Evolutionary conservation across 2,888 invertebrate species (phyloP).

Genomic region (Drosophila parthenogenetica): DNA sequence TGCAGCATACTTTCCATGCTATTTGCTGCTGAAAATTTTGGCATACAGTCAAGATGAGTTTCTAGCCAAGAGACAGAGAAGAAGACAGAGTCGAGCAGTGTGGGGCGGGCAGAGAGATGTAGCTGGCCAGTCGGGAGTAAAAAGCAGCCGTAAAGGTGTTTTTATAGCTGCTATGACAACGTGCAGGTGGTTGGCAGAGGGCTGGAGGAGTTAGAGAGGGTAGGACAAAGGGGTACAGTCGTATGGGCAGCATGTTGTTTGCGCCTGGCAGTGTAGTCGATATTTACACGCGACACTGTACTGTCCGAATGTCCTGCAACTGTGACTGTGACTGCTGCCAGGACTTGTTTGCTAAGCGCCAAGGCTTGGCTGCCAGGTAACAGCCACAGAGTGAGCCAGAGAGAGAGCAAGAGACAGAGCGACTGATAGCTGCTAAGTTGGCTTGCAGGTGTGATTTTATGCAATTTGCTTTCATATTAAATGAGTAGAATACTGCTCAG

Average conservation of each 20-base stretch:
- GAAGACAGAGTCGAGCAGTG: background rate
- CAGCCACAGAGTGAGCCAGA: slow-evolving; percentile 12
- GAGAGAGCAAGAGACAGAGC: slow-evolving; percentile 3
- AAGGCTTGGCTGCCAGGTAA: slow-evolving; percentile 75
- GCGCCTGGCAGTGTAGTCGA: slow-evolving; percentile 65
- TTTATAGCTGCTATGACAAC: slow-evolving; percentile 67
- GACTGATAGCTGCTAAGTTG: slow-evolving; percentile 75
- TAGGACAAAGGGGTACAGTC: slow-evolving; percentile 6
- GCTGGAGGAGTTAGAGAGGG: background rate
- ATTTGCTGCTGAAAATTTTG: slow-evolving; percentile 55
- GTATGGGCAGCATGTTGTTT: slow-evolving; percentile 74
- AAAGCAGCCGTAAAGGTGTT: slow-evolving; percentile 71
- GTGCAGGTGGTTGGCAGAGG: background rate
- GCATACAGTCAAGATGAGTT: slow-evolving; percentile 76
- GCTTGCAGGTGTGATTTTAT: slow-evolving; percentile 83
- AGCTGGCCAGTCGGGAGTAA: slow-evolving; percentile 17
- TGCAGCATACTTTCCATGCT: slow-evolving; percentile 21
- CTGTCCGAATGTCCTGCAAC: slow-evolving; percentile 37
- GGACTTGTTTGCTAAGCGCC: slow-evolving; percentile 64
- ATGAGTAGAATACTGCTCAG: slow-evolving; percentile 69
- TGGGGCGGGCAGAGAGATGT: background rate
- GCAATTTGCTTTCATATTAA: slow-evolving; percentile 83
- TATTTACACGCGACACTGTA: slow-evolving; percentile 65
- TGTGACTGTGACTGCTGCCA: slow-evolving; percentile 45
- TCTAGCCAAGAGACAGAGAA: slow-evolving; percentile 18